Evolutionary conservation across 2,888 invertebrate species (phyloP).

Genomic region (Scaptomyza polygonia): DNA sequence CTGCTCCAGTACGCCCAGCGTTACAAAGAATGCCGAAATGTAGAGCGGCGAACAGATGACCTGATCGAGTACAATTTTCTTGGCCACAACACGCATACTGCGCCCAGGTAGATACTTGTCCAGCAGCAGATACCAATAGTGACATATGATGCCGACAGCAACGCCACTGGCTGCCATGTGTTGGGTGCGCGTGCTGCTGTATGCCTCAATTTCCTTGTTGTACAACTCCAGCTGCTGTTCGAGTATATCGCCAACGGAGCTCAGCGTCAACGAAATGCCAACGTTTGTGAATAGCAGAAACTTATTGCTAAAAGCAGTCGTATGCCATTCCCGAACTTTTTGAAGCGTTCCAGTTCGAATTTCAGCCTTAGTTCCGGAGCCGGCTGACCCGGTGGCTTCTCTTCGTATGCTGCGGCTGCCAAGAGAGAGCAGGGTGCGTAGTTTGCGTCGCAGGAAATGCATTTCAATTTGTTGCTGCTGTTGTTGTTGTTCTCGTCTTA

Average conservation of each 20-base stretch:
- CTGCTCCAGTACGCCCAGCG: constrained; percentile 90
- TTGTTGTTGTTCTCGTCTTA: background rate
- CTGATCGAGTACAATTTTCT: constrained; percentile 93
- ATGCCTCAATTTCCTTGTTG: constrained; percentile 85
- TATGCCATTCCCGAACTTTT: constrained; percentile 73
- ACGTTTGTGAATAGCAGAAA: constrained; percentile 92
- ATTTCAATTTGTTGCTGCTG: constrained; percentile 23
- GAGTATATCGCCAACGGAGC: constrained; percentile 91
- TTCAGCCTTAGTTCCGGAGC: constrained; percentile 3
- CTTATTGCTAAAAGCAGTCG: constrained; percentile 86
- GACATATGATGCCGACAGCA: constrained; percentile 91
- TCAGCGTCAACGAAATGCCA: constrained; percentile 89
- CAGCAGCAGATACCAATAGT: constrained; percentile 93
- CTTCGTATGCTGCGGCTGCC: constrained; percentile 33
- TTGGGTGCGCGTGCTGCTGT: constrained; percentile 87
- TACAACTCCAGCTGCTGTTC: constrained; percentile 92
- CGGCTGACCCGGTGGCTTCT: constrained; percentile 19
- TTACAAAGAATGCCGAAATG: constrained; percentile 91
- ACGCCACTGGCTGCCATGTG: constrained; percentile 92
- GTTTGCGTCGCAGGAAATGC: constrained; percentile 54
- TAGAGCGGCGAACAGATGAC: constrained; percentile 92
- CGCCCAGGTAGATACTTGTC: constrained; percentile 90
- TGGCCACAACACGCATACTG: constrained; percentile 87
- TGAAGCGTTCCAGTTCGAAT: constrained; percentile 30
- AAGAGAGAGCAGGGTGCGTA: constrained; percentile 37